Evolutionary conservation across 2,113 vertebrate genomes (phyloP).

Genomic region (Hypanus sabinus): DNA sequence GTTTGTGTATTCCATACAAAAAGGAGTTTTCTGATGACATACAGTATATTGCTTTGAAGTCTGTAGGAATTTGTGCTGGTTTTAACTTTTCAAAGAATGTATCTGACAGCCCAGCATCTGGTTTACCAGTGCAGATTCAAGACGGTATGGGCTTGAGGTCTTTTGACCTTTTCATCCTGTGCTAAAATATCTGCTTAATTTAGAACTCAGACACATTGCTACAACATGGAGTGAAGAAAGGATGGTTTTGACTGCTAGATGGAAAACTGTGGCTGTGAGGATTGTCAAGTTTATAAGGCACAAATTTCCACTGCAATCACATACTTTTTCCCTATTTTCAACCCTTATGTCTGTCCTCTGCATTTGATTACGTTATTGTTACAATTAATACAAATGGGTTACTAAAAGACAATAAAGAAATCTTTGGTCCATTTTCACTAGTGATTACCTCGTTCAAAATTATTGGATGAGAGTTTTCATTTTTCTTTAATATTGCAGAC

Average conservation of each 20-base stretch:
- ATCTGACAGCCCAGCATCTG: not conserved
- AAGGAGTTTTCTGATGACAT: not conserved
- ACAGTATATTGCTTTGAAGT: not conserved
- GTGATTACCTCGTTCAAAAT: not conserved
- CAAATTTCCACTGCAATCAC: not conserved
- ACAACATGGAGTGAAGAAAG: not conserved
- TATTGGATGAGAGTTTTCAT: conserved; percentile 29
- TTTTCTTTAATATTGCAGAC: not conserved
- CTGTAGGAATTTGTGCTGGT: not conserved
- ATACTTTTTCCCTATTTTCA: no score
- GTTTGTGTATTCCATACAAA: not conserved
- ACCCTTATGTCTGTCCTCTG: no score
- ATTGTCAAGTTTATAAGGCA: not conserved
- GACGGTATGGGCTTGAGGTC: not conserved
- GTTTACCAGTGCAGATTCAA: not conserved
- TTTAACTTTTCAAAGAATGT: not conserved
- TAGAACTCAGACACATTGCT: not conserved
- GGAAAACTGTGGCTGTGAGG: not conserved
- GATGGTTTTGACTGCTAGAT: not conserved
- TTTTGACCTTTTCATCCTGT: not conserved
- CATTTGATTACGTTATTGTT: not conserved
- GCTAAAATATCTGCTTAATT: not conserved
- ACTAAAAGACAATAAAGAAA: not conserved
- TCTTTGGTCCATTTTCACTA: not conserved
- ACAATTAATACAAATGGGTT: not conserved